These are phyloP conservation scores for Branchipolynoe longqiensis DNA, from an alignment of 2,888 invertebrate genomes.

Conservation along the genomic window DNA sequence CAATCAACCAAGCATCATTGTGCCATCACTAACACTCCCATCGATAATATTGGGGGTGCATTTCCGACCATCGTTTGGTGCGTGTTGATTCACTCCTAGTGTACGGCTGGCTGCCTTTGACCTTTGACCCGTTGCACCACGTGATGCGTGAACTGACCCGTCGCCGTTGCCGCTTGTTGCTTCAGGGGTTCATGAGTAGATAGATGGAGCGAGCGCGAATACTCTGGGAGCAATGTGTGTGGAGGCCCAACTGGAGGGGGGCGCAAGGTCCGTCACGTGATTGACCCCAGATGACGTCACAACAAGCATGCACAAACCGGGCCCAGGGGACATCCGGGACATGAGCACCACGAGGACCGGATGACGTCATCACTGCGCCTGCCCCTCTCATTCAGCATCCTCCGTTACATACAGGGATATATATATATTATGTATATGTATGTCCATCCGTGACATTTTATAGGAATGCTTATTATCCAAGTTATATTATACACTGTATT, in stretches of 20 bases:
- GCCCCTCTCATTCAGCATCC: constrained; percentile 41
- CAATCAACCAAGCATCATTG: too few relatives aligned
- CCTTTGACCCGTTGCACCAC: neutral
- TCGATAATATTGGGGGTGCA: too few relatives aligned
- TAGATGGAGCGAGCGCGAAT: constrained; percentile 28
- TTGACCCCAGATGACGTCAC: constrained; percentile 6
- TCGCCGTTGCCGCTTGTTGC: neutral
- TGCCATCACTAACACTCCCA: too few relatives aligned
- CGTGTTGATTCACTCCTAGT: too few relatives aligned
- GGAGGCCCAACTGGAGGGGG: neutral
- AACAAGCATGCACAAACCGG: constrained; percentile 34
- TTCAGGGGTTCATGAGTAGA: constrained; percentile 58
- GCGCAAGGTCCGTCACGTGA: constrained; percentile 5
- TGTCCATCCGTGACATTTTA: constrained; percentile 55
- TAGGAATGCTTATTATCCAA: constrained; percentile 60
- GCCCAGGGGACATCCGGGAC: constrained; percentile 25
- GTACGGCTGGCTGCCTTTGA: neutral
- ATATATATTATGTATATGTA: constrained; percentile 48
- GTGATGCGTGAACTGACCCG: neutral
- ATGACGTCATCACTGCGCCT: constrained; percentile 26
- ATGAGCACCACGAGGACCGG: neutral
- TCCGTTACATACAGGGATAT: constrained; percentile 50
- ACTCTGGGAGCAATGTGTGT: constrained; percentile 44
- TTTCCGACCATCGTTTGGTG: too few relatives aligned
- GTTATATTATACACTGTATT: constrained; percentile 61